Evolutionary conservation across 2,113 vertebrate genomes (phyloP), one percentile per base, ranked within the genome.

Genomic region (Tapirus terrestris): DNA sequence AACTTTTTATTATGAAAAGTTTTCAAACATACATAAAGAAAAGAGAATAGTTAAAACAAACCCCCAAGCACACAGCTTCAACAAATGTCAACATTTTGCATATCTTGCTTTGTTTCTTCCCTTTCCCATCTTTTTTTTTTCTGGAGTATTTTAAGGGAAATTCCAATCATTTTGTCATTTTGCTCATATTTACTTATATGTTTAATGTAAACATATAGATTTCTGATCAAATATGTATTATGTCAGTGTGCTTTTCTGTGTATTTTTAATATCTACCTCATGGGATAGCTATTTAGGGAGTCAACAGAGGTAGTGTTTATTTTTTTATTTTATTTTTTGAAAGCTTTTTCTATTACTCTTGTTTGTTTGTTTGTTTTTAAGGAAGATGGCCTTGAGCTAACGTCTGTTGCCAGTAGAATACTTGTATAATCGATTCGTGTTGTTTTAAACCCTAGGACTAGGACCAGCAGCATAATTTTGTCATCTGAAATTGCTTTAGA

Each of bases 211-310:
- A 21, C 16, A 63, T 75, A 70, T 11, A 67, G 45, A 80, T 80
- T 94, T 94, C 48, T 81, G 3, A 89, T 83, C 25, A 80, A 89
- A 39, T 81, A 76, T 48, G 9, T 82, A 27, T 63, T 84, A 36
- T 92, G 12, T 92, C 39, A 87, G 29, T 92, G 8, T 87, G 80
- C 48, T 85, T 89, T 96, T 92, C 48, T 80, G 1, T 89, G 51
- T 68, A 39, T 39, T 39, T 39, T 39, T 39, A 39, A 39, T 39
- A 39, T 39, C 39, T 39, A 39, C 39, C 39, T 39, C 39, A 39
- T 39, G 39, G 39, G 39, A 39, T 39, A 39, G 39, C 39, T 39
- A 39, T 39, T 39, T 39, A 39, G 39, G 4, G 39, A 39, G 39
- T 39, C 39, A 39, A 39, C 39, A 39, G 39, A 39, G 39, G 39